phyloP scores from a whole-genome alignment of 1,140 invertebrate genomes.

The Macrotrachela quadricornifera region DNA sequence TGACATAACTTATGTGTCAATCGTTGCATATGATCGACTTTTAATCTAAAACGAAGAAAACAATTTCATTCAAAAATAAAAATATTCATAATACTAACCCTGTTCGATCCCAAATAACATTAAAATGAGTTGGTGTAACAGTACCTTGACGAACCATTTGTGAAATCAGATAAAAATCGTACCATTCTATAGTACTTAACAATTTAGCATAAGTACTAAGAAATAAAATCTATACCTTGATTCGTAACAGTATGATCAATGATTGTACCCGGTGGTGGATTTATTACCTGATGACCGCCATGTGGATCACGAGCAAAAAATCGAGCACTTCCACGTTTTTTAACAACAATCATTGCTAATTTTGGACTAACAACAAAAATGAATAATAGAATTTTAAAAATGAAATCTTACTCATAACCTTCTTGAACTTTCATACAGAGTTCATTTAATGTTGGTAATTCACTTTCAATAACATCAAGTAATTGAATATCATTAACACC shows the following conservation, averaged over 20 bases:
- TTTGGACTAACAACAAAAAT: background rate
- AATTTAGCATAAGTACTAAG: too few relatives aligned
- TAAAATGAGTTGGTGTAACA: slow-evolving; percentile 56
- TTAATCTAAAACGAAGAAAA: slow-evolving; percentile 34
- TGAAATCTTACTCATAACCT: background rate
- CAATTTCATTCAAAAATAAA: too few relatives aligned
- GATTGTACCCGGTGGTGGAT: slow-evolving; percentile 61
- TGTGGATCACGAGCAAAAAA: slow-evolving; percentile 10
- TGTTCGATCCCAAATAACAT: too few relatives aligned
- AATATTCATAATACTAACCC: too few relatives aligned
- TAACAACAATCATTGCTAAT: slow-evolving; percentile 6
- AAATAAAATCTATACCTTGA: too few relatives aligned
- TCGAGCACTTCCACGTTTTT: background rate
- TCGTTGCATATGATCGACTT: slow-evolving; percentile 48
- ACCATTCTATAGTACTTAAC: slow-evolving; percentile 35
- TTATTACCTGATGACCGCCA: slow-evolving; percentile 32
- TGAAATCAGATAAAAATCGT: slow-evolving; percentile 58
- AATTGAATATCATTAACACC: slow-evolving; percentile 74
- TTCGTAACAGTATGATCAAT: slow-evolving; percentile 57
- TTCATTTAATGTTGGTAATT: slow-evolving; percentile 35
- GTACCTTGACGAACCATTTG: slow-evolving; percentile 54
- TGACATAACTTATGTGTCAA: slow-evolving; percentile 58
- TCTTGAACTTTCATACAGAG: slow-evolving; percentile 35
- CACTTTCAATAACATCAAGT: slow-evolving; percentile 43
- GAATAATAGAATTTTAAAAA: background rate